Conservation (phyloP, 1,140 invertebrate genomes). For the Scaptodrosophila lebanonensis region DNA sequence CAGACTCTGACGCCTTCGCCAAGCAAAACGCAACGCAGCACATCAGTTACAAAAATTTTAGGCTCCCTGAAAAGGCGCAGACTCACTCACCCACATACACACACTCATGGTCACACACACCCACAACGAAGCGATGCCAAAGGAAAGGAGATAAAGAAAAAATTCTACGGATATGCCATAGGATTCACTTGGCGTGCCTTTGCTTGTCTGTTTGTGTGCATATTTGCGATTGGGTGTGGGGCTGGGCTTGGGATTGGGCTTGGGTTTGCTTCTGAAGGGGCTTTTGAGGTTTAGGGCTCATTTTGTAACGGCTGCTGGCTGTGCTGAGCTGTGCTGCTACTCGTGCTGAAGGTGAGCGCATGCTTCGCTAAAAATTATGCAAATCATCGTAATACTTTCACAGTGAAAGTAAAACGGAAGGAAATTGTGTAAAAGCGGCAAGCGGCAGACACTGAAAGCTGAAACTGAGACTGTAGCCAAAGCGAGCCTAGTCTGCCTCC, state of each 20-base stretch:
- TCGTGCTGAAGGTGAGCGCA: conserved; percentile 58
- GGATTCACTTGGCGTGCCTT: background rate
- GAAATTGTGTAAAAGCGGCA: conserved; percentile 57
- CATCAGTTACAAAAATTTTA: conserved; percentile 72
- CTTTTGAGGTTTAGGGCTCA: conserved; percentile 37
- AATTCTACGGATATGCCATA: conserved; percentile 20
- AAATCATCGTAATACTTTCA: conserved; percentile 74
- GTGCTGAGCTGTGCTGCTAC: conserved; percentile 32
- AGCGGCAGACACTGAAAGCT: conserved; percentile 4
- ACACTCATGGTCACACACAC: conserved; percentile 1
- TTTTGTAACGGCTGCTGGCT: background rate
- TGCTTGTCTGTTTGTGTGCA: too few species aligned
- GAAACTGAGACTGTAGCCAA: background rate
- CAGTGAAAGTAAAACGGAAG: conserved; percentile 56
- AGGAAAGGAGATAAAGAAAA: conserved; percentile 55
- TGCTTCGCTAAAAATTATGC: conserved; percentile 54
- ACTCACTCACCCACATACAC: background rate
- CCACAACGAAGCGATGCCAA: conserved; percentile 40
- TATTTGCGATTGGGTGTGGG: too few species aligned
- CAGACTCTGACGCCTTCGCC: conserved; percentile 22
- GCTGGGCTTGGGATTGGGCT: too few species aligned
- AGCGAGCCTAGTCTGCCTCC: conserved; percentile 21
- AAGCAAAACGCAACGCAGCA: conserved; percentile 57
- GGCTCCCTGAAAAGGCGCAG: conserved; percentile 32
- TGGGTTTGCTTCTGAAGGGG: too few species aligned